phyloP scores from a whole-genome alignment of 2,888 invertebrate species.

The Napeogenes inachia region DNA sequence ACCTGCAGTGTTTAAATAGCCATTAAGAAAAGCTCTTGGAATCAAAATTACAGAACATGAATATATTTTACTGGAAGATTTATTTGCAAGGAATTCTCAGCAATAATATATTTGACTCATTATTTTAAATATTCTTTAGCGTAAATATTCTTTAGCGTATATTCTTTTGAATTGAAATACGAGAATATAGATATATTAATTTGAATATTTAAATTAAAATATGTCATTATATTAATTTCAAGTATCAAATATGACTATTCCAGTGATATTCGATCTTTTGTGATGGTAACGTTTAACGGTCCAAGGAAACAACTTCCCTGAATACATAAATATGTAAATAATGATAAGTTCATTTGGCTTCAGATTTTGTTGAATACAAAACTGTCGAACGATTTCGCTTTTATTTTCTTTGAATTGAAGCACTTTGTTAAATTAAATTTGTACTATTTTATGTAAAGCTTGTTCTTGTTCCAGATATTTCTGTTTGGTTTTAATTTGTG shows the following conservation, averaged over 20 bases:
- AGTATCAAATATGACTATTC: conserved; percentile 12
- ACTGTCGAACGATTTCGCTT: conserved; percentile 13
- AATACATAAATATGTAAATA: conserved; percentile 56
- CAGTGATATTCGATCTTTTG: conserved; percentile 10
- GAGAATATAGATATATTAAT: too few relatives aligned
- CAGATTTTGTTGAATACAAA: conserved; percentile 26
- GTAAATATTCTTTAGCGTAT: too few relatives aligned
- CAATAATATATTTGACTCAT: conserved; percentile 5
- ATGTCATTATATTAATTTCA: neutral
- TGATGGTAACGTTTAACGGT: conserved; percentile 45
- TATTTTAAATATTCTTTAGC: too few relatives aligned
- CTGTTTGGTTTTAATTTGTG: neutral
- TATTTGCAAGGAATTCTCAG: neutral
- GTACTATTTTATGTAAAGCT: conserved; percentile 12
- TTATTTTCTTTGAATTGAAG: conserved; percentile 9
- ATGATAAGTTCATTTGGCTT: conserved; percentile 30
- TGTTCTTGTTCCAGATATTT: conserved; percentile 11
- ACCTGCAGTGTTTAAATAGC: conserved; percentile 45
- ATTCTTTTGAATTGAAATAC: neutral
- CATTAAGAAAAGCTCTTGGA: conserved; percentile 39
- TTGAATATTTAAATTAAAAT: neutral
- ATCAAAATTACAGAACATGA: conserved; percentile 38
- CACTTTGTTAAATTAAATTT: conserved; percentile 20
- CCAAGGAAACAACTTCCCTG: conserved; percentile 39
- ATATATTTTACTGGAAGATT: conserved; percentile 28